Evolutionary conservation across 2,888 invertebrate species (phyloP), one percentile per base, ranked within the genome.

Genomic region (Bugulina stolonifera): DNA sequence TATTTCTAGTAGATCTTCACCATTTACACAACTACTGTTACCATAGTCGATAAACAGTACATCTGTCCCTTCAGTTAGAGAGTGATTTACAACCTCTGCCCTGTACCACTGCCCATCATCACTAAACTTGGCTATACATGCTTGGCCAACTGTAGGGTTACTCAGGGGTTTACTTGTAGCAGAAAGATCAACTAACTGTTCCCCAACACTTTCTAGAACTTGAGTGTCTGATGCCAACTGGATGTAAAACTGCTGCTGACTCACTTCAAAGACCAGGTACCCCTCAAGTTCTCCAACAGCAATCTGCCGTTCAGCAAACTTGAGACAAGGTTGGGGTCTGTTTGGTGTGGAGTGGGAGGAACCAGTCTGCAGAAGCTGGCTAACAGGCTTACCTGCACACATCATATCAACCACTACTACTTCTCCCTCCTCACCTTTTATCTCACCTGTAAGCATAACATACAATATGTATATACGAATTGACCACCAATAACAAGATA

Each of bases 81-180:
- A 80, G 0, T 87, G 79, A 58, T 88, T 86, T 14, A 78, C 78
- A 29, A 91, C 86, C 14, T 86, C 78, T 1, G 87, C 90, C 74
- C 93, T 87, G 80, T 91, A 91, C 91, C 90, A 90, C 25, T 83
- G 79, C 0, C 85, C 85, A 79, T 91, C 90, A 73, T 87, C 87
- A 0, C 86, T 83, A 77, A 87, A 90, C 34, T 87, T 81, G 54
- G 89, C 88, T 73, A 89, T 81, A 78, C 92, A 92, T 0, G 88
- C 86, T 78, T 87, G 86, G 74, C 89, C 90, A 0, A 55, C 73
- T 14, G 71, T 74, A 14, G 74, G 57, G 5, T 54, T 71, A 0
- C 1, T 14, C 14, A 64, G 5, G 10, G 25, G 64, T 5, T 25
- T 23, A 25, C 32, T 34, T 5, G 5, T 64, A 18, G 34, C 32